Evolutionary conservation across 2,797 vertebrate genomes (phyloP), one percentile per base, ranked within the genome.

Genomic region (Anguilla anguilla): DNA sequence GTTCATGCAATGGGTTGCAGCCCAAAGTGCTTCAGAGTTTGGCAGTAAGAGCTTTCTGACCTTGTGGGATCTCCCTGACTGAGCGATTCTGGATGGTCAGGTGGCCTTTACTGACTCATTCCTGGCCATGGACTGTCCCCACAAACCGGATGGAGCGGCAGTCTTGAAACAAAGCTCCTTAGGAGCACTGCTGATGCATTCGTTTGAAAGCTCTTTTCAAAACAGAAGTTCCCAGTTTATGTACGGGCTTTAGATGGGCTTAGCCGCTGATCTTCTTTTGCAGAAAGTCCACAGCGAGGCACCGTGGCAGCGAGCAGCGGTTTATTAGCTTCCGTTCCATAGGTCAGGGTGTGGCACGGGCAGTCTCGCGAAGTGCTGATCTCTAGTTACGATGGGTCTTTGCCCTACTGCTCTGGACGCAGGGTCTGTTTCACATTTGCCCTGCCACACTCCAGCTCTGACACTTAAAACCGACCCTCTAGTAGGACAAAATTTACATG

Each of bases 241-340:
- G 88, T 74, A 31, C 74, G 69, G 61, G 89, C 83, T 88, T 85
- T 77, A 85, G 43, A 51, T 67, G 35, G 64, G 82, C n/a, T 82
- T 51, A 51, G 43, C 19, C 79, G 11, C 39, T 7, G 77, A 81
- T 81, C 43, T 79, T 81, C 39, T 82, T 25, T 25, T 51, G 46
- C 46, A 22, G 19, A 46, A 22, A 9, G 9, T 51, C 39, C 25
- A 79, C 7, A n/a, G 79, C 2, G 77, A 46, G 22, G 46, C 43
- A 51, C 1, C 3, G 2, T 11, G 46, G 10, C 9, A 25, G 17
- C 1, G 46, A 19, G 19, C 22, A 25, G 22, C 0, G 1, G 46
- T 49, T 82, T 9, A 82, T 82, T 25, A 2, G 17, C 79, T 82
- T 6, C 46, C 4, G 6, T n/a, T 51, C 7, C 22, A 2, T 51